Percentiles rank a stretch among this genome's conserved stretches.
These are phyloP conservation scores for Pentamera pediparva DNA, from an alignment of 53 echinoderm and acorn worm species.

Conservation along the genomic window DNA sequence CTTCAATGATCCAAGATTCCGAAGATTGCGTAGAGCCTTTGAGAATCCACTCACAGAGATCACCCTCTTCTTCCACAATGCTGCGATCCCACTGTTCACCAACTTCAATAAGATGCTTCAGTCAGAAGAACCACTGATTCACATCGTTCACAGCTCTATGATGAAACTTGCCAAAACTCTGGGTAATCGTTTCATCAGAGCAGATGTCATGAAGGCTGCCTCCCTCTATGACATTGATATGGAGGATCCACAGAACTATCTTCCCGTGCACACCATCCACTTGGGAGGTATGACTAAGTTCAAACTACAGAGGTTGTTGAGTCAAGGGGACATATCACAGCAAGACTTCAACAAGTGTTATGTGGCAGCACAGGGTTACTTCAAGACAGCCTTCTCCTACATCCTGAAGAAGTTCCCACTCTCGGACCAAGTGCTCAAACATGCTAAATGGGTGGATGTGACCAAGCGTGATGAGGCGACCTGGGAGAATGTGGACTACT, in stretches of 20 bases:
- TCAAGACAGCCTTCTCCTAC: neutral
- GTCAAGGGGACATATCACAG: neutral
- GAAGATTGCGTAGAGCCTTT: neutral
- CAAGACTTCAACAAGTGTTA: neutral
- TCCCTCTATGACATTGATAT: too few species aligned
- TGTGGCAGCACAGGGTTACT: neutral
- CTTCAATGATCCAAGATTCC: neutral
- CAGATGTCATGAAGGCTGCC: too few species aligned
- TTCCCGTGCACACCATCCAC: too few species aligned
- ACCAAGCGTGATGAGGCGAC: slow-evolving; percentile 1
- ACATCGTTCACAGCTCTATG: neutral
- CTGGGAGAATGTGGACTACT: neutral
- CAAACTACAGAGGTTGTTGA: too few species aligned
- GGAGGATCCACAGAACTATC: too few species aligned
- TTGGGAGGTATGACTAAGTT: too few species aligned
- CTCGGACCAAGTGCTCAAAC: neutral
- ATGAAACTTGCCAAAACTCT: too few species aligned
- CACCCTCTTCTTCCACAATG: neutral
- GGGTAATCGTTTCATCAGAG: too few species aligned
- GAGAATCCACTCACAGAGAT: neutral
- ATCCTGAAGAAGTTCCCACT: neutral
- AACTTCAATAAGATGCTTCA: neutral
- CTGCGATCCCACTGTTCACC: neutral
- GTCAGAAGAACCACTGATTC: neutral
- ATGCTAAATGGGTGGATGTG: neutral